phyloP scores from a whole-genome alignment of 2,888 invertebrate genomes.

The Rhogogaster chlorosoma region DNA sequence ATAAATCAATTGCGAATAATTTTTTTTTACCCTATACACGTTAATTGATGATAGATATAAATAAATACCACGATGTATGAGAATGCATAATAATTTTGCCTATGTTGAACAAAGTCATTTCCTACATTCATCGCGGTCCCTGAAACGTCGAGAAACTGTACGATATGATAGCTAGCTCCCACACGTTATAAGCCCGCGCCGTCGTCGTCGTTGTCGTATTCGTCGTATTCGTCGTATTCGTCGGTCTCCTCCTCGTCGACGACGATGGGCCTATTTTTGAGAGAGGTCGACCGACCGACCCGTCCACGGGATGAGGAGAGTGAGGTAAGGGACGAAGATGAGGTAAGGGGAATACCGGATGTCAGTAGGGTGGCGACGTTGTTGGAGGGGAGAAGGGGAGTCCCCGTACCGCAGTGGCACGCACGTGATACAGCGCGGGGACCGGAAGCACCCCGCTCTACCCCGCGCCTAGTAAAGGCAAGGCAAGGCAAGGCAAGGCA shows the following conservation, averaged over 20 bases:
- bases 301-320: background rate
- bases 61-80: no score
- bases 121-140: background rate
- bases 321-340: constrained; percentile 43
- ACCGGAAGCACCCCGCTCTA: constrained; percentile 74
- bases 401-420: constrained; percentile 73
- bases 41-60: no score
- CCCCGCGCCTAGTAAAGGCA: constrained; percentile 58
- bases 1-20: no score
- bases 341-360: constrained; percentile 63
- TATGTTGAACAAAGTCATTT: background rate
- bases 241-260: background rate
- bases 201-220: background rate
- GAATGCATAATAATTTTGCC: background rate
- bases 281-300: constrained; percentile 60
- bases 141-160: background rate
- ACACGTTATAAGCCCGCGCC: background rate
- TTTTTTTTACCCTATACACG: no score
- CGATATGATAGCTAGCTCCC: background rate
- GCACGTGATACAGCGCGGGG: constrained; percentile 77
- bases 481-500: background rate
- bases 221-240: background rate
- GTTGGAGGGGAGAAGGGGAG: constrained; percentile 60
- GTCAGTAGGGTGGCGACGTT: constrained; percentile 66
- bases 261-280: constrained; percentile 72